phyloP scores from a whole-genome alignment of 2,888 invertebrate genomes.

The Drosophila hawaiiensis region DNA sequence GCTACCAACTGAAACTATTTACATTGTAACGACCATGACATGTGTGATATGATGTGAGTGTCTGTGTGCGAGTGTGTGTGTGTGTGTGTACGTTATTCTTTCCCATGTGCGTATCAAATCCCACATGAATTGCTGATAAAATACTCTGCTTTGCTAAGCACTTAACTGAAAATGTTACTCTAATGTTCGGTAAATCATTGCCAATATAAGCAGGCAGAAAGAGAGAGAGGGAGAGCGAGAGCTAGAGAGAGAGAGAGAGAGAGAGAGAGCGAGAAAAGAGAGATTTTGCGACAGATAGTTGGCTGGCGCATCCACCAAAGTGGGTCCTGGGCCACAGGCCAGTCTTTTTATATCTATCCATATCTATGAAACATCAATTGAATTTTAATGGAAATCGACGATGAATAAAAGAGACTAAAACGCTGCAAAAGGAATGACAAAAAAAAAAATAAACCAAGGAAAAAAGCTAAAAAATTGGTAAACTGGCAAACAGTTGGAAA shows the following conservation, averaged over 20 bases:
- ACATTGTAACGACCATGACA: slow-evolving; percentile 40
- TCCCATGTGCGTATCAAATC: slow-evolving; percentile 53
- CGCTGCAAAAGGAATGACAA: slow-evolving; percentile 63
- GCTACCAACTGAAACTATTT: slow-evolving; percentile 24
- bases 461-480: slow-evolving; percentile 34
- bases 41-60: slow-evolving; percentile 21
- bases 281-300: slow-evolving; percentile 63
- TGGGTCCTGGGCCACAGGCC: slow-evolving; percentile 26
- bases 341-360: slow-evolving; percentile 9
- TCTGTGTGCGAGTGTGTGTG: slow-evolving; percentile 9
- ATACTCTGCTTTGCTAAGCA: slow-evolving; percentile 79
- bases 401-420: slow-evolving; percentile 82
- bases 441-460: slow-evolving; percentile 20
- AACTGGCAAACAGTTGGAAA: slow-evolving; percentile 64
- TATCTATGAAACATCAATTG: slow-evolving; percentile 76
- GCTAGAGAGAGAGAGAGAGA: not conserved
- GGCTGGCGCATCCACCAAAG: slow-evolving; percentile 63
- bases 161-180: slow-evolving; percentile 79
- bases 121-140: slow-evolving; percentile 78
- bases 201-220: slow-evolving; percentile 37
- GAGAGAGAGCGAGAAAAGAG: slow-evolving; percentile 12
- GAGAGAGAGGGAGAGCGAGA: slow-evolving; percentile 23
- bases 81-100: slow-evolving; percentile 13
- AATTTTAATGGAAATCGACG: slow-evolving; percentile 82
- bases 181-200: slow-evolving; percentile 77